A percentile compares a stretch with the other conserved stretches of the same genome.
phyloP scores from a whole-genome alignment of 1,140 invertebrate genomes.

The Papilio aristodemus region DNA sequence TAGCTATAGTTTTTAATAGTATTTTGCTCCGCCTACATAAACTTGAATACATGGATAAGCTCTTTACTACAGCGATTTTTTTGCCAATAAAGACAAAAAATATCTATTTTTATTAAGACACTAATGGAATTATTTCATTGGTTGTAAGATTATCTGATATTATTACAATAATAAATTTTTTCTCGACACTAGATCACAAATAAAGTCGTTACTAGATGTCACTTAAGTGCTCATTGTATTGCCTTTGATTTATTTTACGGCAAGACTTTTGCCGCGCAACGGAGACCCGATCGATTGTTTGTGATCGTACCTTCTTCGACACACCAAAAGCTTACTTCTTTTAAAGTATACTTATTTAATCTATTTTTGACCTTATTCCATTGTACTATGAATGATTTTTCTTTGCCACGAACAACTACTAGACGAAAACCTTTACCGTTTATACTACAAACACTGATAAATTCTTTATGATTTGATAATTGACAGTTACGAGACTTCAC shows the following conservation, averaged over 20 bases:
- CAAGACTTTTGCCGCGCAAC: conserved; percentile 48
- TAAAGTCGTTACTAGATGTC: conserved; percentile 50
- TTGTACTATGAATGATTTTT: background rate
- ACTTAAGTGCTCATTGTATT: conserved; percentile 52
- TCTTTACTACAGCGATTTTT: background rate
- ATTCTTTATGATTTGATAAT: conserved; percentile 31
- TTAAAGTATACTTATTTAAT: background rate
- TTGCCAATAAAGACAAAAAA: background rate
- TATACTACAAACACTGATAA: conserved; percentile 28
- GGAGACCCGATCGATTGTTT: conserved; percentile 39
- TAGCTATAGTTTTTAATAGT: too few species aligned
- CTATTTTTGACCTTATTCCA: background rate
- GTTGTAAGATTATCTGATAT: conserved; percentile 3
- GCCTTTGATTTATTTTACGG: conserved; percentile 55
- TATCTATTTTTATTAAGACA: background rate
- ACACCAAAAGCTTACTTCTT: background rate
- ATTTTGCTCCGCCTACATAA: too few species aligned
- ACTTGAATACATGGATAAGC: too few species aligned
- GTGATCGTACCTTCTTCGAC: conserved; percentile 30
- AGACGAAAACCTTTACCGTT: background rate
- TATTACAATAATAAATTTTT: conserved; percentile 32
- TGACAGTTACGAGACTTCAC: conserved; percentile 4
- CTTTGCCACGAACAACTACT: background rate
- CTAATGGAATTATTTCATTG: conserved; percentile 6
- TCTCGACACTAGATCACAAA: conserved; percentile 42